These are phyloP conservation scores for human (Homo sapiens) DNA, from an alignment of 2,113 vertebrate genomes.

Conservation along the genomic window DNA sequence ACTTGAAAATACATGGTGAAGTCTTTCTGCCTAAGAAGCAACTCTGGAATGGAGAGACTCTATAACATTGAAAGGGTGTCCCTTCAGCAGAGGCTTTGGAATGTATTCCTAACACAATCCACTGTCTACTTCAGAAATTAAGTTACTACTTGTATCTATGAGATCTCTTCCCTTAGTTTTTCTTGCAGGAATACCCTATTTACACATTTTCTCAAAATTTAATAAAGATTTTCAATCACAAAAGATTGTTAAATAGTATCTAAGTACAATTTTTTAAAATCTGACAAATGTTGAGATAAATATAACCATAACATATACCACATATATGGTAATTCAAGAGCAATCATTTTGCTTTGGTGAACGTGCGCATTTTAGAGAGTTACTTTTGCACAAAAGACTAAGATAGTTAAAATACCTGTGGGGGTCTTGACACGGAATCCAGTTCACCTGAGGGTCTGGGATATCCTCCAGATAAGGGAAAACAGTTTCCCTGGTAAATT, in stretches of 20 bases:
- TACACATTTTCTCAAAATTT: not conserved
- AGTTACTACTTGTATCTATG: not conserved
- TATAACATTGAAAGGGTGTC: not conserved
- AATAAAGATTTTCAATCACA: not conserved
- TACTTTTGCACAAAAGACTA: not conserved
- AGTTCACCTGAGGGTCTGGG: slow-evolving; percentile 68
- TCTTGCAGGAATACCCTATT: not conserved
- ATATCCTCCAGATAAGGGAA: slow-evolving; percentile 77
- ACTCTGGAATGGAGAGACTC: not conserved
- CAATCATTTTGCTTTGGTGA: not conserved
- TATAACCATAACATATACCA: not conserved
- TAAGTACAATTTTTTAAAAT: not conserved
- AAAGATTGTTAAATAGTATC: not conserved
- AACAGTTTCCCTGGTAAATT: slow-evolving; percentile 73
- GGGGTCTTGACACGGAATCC: slow-evolving; percentile 71
- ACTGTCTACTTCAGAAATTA: not conserved
- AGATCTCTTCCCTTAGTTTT: not conserved
- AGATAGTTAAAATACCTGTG: slow-evolving; percentile 54
- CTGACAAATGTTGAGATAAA: not conserved
- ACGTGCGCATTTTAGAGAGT: not conserved
- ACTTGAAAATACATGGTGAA: not conserved
- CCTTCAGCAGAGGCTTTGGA: not conserved
- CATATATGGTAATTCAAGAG: not conserved
- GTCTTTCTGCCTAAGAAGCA: not conserved
- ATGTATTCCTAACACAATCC: not conserved